These are phyloP conservation scores for Steatornis caripensis DNA, from an alignment of 2,113 vertebrate genomes.

Conservation along the genomic window DNA sequence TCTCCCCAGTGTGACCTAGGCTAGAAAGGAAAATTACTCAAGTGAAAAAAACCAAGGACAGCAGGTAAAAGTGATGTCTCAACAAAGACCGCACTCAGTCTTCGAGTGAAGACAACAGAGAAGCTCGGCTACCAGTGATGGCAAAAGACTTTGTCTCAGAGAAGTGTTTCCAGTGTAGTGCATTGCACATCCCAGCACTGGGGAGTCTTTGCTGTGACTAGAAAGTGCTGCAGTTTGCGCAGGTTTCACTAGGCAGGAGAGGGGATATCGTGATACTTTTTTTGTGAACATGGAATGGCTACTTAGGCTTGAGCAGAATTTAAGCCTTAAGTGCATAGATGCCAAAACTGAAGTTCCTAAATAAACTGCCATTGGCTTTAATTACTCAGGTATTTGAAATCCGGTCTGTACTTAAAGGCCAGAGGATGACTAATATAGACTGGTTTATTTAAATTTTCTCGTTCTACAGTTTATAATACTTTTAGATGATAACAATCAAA, in stretches of 20 bases:
- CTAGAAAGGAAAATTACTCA: background rate
- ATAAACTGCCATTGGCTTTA: background rate
- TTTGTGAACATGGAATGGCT: background rate
- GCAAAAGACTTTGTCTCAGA: background rate
- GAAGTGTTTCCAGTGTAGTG: fast-evolving
- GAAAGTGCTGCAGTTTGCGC: background rate
- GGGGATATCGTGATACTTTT: background rate
- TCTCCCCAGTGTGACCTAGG: background rate
- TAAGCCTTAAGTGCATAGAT: background rate
- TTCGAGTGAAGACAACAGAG: too few relatives aligned
- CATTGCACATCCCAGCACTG: background rate
- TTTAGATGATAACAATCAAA: background rate
- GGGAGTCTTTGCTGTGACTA: background rate
- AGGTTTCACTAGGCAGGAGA: background rate
- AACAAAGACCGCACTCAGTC: too few relatives aligned
- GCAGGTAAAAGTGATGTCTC: background rate
- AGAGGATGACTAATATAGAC: background rate
- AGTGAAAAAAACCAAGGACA: background rate
- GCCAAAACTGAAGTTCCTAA: background rate
- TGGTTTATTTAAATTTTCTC: background rate
- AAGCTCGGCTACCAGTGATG: background rate
- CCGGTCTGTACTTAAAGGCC: background rate
- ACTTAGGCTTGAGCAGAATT: background rate
- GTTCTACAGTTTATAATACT: background rate
- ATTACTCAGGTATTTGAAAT: background rate